Conservation (phyloP, 64 coral and sea anemone species). For the Montipora capricornis region DNA sequence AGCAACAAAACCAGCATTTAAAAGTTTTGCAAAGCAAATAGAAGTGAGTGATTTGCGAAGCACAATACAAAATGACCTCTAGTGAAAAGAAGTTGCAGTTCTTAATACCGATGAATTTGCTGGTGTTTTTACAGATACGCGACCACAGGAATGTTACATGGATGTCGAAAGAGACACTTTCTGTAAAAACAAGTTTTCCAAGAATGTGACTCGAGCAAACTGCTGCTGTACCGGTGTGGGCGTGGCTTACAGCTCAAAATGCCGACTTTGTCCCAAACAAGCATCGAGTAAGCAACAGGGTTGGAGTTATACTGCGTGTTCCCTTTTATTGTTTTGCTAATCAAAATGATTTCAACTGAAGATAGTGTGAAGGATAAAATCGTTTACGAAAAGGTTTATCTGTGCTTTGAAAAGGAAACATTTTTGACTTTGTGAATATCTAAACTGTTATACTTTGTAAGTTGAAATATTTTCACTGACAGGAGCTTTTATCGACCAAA, state of each 20-base stretch:
- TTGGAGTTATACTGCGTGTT: too few relatives aligned
- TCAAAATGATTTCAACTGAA: too few relatives aligned
- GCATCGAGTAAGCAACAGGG: conserved; percentile 53
- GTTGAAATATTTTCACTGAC: too few relatives aligned
- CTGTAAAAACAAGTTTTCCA: conserved; percentile 62
- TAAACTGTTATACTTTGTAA: not conserved
- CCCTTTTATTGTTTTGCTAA: too few relatives aligned
- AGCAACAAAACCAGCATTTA: too few relatives aligned
- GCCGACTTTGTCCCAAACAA: conserved; percentile 63
- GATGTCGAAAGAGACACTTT: not conserved
- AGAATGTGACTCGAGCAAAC: conserved; percentile 62
- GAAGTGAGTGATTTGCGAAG: too few relatives aligned
- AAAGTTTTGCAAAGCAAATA: too few relatives aligned
- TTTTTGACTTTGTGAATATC: not conserved
- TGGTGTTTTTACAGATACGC: not conserved
- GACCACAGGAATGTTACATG: conserved; percentile 35
- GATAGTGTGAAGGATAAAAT: not conserved
- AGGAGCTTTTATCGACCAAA: too few relatives aligned
- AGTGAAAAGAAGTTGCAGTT: too few relatives aligned
- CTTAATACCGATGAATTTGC: too few relatives aligned
- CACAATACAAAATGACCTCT: too few relatives aligned
- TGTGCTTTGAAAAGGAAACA: not conserved
- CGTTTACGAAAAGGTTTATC: too few relatives aligned
- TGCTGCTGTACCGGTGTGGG: conserved; percentile 86
- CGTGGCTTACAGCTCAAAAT: conserved; percentile 48